Evolutionary conservation across 2,888 invertebrate genomes (phyloP).

Genomic region (Trichopria drosophilae): DNA sequence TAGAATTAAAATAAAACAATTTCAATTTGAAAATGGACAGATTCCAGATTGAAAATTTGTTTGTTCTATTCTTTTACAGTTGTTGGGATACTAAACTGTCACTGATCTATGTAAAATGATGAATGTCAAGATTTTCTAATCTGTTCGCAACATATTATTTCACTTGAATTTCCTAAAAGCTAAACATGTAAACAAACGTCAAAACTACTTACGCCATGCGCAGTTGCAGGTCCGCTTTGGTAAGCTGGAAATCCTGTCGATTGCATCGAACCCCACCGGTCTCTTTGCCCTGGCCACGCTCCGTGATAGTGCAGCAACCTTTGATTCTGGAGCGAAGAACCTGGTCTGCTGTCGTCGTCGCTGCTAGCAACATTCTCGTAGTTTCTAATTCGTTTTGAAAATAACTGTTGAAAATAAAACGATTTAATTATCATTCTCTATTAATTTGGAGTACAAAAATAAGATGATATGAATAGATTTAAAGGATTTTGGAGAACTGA

Average conservation of each 20-base stretch:
- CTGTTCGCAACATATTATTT: not conserved
- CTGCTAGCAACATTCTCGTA: conserved; percentile 51
- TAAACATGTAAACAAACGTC: not conserved
- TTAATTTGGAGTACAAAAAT: no score
- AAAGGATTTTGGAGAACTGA: no score
- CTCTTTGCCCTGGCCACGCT: conserved; percentile 66
- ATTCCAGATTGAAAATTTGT: no score
- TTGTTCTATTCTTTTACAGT: no score
- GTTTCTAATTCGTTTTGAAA: conserved; percentile 40
- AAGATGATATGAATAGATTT: no score
- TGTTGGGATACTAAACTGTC: no score
- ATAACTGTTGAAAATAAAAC: conserved; percentile 37
- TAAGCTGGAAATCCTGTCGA: conserved; percentile 45
- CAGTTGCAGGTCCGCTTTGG: conserved; percentile 41
- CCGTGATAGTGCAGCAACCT: conserved; percentile 63
- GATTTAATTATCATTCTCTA: no score
- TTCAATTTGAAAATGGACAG: no score
- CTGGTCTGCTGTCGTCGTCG: conserved; percentile 48
- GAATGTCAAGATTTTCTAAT: no score
- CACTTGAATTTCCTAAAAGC: not conserved
- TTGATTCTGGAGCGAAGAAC: conserved; percentile 42
- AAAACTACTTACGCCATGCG: conserved; percentile 45
- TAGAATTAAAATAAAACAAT: no score
- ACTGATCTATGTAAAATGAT: no score
- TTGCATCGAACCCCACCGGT: conserved; percentile 51